phyloP scores from a whole-genome alignment of 2,113 vertebrate genomes.

The Cyanoderma ruficeps region DNA sequence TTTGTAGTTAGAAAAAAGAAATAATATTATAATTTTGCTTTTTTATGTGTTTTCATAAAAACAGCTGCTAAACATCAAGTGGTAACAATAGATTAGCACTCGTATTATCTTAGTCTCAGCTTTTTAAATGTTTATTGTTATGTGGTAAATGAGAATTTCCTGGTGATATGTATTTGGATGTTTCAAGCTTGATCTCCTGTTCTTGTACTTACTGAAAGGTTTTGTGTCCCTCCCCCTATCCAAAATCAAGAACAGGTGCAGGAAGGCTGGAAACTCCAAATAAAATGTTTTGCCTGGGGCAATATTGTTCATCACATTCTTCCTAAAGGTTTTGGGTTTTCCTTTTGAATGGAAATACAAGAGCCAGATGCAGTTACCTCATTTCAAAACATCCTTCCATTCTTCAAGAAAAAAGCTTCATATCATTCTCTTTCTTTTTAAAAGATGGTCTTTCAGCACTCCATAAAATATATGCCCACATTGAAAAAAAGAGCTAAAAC shows the following conservation, averaged over 20 bases:
- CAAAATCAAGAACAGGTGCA: neutral
- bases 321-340: constrained; percentile 24
- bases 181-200: neutral
- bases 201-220: neutral
- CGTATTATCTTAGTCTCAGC: neutral
- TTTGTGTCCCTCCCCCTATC: rapidly evolving
- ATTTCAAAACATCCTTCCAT: constrained; percentile 13
- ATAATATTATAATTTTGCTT: neutral
- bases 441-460: neutral
- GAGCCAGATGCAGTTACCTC: constrained; percentile 22
- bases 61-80: neutral
- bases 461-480: neutral
- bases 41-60: neutral
- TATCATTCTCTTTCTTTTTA: neutral
- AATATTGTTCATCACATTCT: constrained; percentile 3
- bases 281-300: neutral
- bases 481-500: neutral
- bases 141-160: neutral
- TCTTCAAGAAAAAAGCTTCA: neutral
- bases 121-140: neutral
- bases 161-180: neutral
- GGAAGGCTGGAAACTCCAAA: constrained; percentile 1
- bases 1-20: neutral
- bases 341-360: neutral
- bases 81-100: neutral